phyloP scores from a whole-genome alignment of 2,797 vertebrate species.

The Graptemys geographica region DNA sequence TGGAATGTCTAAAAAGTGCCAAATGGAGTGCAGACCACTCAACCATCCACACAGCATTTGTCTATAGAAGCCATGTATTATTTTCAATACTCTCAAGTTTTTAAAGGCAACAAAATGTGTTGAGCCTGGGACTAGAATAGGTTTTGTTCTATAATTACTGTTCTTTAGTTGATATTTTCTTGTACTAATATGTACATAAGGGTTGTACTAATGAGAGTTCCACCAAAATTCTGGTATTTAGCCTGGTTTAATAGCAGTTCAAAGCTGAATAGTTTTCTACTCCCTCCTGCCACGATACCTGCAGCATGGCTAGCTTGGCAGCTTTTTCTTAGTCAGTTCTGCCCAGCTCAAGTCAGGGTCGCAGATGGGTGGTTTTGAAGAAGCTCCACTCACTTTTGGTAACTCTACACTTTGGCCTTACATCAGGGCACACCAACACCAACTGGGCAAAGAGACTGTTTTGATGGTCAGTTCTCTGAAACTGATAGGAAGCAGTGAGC shows the following conservation, averaged over 20 bases:
- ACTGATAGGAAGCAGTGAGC: neutral
- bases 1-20: neutral
- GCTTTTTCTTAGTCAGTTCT: rapidly evolving
- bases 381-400: neutral
- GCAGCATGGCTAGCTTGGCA: neutral
- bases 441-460: neutral
- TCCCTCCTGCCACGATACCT: neutral
- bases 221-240: neutral
- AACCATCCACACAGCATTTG: neutral
- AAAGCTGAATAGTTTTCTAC: neutral
- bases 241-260: neutral
- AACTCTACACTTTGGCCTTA: rapidly evolving
- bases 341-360: neutral
- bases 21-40: neutral
- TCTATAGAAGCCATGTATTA: neutral
- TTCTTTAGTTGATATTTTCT: neutral
- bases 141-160: neutral
- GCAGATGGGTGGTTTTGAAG: neutral
- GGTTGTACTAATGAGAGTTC: neutral
- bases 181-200: neutral
- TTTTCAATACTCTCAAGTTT: neutral
- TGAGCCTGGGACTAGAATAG: neutral
- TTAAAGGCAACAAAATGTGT: neutral
- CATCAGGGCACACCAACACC: neutral
- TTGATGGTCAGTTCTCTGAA: neutral